Evolutionary conservation across 2,797 vertebrate species (phyloP).

Genomic region (Trematocara caparti): DNA sequence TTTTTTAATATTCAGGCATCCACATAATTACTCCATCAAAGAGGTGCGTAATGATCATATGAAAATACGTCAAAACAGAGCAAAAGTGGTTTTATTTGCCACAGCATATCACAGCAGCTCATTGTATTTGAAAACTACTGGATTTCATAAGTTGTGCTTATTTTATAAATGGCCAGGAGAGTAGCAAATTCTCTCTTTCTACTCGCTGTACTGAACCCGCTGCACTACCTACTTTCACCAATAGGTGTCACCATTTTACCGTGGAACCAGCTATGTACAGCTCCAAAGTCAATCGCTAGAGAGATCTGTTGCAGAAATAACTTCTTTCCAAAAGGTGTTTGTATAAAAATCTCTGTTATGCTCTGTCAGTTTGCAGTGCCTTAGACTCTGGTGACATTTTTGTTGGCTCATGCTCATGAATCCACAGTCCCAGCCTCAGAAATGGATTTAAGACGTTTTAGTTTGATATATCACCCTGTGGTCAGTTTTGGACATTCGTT

Average conservation of each 20-base stretch:
- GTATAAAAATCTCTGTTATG: not conserved
- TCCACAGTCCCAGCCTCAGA: not conserved
- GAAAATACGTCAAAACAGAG: not conserved
- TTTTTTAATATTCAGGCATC: not conserved
- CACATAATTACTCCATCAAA: not conserved
- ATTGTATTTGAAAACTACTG: not conserved
- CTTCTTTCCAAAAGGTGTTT: too few relatives aligned
- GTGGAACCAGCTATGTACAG: not conserved
- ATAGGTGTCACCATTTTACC: not conserved
- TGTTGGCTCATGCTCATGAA: not conserved
- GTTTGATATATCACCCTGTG: not conserved
- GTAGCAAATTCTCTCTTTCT: not conserved
- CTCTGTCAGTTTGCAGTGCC: not conserved
- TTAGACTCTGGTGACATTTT: not conserved
- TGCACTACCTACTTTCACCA: not conserved
- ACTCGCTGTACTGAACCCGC: not conserved
- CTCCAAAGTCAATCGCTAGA: not conserved
- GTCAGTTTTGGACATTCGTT: not conserved
- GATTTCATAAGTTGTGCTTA: not conserved
- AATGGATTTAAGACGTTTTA: not conserved
- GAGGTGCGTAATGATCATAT: too few relatives aligned
- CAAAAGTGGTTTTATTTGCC: not conserved
- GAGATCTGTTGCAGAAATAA: not conserved
- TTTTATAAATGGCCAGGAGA: not conserved
- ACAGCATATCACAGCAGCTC: not conserved